phyloP scores from a whole-genome alignment of 1,140 invertebrate genomes.

The Drosophila chauvacae region DNA sequence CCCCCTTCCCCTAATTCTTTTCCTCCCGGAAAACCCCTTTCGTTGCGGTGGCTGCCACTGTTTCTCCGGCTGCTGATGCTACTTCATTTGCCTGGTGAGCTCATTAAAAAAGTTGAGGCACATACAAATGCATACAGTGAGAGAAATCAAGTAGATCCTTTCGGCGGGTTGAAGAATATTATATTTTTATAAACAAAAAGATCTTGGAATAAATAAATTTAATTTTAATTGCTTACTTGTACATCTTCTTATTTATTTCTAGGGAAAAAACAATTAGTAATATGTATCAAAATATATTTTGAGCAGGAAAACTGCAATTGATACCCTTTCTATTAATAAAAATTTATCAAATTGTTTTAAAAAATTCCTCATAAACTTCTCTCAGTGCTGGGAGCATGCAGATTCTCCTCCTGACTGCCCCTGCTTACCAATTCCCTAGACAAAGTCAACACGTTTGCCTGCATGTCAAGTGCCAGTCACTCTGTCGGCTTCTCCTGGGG shows the following conservation, averaged over 20 bases:
- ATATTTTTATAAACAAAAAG: background rate
- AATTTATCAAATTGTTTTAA: background rate
- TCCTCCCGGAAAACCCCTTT: constrained; percentile 1
- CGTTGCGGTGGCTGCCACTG: constrained; percentile 56
- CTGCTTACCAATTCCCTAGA: constrained; percentile 41
- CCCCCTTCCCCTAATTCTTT: background rate
- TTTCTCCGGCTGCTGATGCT: constrained; percentile 54
- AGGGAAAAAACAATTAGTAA: background rate
- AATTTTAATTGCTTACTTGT: background rate
- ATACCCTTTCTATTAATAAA: background rate
- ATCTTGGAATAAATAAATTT: background rate
- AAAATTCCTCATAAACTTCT: background rate
- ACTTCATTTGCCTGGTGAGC: constrained; percentile 59
- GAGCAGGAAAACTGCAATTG: rapidly evolving
- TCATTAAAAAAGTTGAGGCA: constrained; percentile 81
- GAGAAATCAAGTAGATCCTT: background rate
- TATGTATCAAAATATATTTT: background rate
- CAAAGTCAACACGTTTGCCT: constrained; percentile 73
- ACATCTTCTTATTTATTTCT: background rate
- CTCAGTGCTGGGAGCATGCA: background rate
- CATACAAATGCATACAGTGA: constrained; percentile 68
- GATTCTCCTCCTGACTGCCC: background rate
- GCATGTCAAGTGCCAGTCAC: constrained; percentile 78
- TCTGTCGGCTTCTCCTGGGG: constrained; percentile 13
- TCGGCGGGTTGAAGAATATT: background rate